Conservation (phyloP, 2,113 vertebrate species). For the Aythya baeri region DNA sequence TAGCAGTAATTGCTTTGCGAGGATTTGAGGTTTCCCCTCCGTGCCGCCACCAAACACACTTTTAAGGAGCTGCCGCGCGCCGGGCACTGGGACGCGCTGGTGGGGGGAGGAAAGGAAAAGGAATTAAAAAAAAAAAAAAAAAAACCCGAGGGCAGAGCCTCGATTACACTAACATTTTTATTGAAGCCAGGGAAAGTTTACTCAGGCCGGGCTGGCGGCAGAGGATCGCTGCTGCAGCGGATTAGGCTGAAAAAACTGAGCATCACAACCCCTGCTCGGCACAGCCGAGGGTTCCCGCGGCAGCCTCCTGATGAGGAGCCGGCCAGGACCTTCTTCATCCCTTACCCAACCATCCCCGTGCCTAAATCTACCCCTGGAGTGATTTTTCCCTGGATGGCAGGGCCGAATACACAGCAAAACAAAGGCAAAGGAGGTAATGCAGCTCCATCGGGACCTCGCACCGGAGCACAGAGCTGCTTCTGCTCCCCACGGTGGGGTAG, state of each 20-base stretch:
- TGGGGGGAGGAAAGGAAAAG: neutral
- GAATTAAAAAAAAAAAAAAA: no score
- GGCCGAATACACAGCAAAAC: neutral
- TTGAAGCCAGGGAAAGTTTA: slow-evolving; percentile 4
- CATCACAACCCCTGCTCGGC: neutral
- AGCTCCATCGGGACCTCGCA: neutral
- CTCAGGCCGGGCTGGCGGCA: neutral
- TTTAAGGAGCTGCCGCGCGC: neutral
- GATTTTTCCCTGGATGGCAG: neutral
- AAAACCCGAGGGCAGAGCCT: neutral
- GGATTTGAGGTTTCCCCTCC: slow-evolving; percentile 71
- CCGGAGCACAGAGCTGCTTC: neutral
- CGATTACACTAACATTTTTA: neutral
- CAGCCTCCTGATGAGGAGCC: neutral
- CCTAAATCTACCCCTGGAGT: neutral
- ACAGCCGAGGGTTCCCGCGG: slow-evolving; percentile 3
- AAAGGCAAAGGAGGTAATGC: neutral
- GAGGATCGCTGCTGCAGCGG: neutral
- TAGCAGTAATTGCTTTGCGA: slow-evolving; percentile 56
- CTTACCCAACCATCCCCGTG: fast-evolving
- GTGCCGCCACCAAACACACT: neutral
- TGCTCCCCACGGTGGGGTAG: neutral
- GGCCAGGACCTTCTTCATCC: neutral
- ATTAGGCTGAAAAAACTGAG: neutral
- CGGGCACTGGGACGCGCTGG: neutral